Evolutionary conservation across 2,113 vertebrate species (phyloP).

Genomic region (Chelonoidis abingdonii): DNA sequence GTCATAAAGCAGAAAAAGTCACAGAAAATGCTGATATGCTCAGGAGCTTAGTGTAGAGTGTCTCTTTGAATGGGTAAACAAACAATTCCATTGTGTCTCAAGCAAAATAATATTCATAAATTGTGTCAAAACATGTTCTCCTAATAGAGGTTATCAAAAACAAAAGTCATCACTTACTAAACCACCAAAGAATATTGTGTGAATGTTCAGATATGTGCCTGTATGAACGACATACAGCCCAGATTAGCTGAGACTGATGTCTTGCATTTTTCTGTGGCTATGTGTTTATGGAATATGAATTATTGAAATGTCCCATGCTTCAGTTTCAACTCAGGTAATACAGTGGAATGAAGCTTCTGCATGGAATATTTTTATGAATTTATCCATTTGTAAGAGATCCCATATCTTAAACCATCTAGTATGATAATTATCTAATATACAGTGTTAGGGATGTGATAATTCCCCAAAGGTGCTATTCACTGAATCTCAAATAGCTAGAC

Average conservation of each 20-base stretch:
- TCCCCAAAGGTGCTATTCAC: background rate
- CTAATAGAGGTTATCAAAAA: constrained; percentile 10
- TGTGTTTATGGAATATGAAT: background rate
- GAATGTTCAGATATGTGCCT: background rate
- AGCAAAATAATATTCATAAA: constrained; percentile 29
- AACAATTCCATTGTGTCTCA: constrained; percentile 19
- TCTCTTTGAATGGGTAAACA: constrained; percentile 44
- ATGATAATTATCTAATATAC: background rate
- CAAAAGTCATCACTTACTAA: background rate
- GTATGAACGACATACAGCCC: background rate
- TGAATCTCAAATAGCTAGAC: background rate
- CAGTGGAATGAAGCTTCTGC: background rate
- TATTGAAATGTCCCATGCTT: background rate
- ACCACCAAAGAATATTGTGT: constrained; percentile 7
- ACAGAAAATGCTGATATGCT: constrained; percentile 49
- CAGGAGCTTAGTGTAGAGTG: constrained; percentile 32
- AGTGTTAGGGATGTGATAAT: background rate
- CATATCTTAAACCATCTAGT: background rate
- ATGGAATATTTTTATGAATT: background rate
- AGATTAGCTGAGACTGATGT: background rate
- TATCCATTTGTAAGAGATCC: background rate
- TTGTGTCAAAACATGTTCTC: constrained; percentile 41
- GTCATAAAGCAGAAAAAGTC: constrained; percentile 57
- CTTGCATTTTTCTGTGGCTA: background rate
- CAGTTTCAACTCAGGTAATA: background rate